Percentiles rank a stretch among this genome's conserved stretches.
phyloP scores from a whole-genome alignment of 2,797 vertebrate species.

The Staurois parvus region DNA sequence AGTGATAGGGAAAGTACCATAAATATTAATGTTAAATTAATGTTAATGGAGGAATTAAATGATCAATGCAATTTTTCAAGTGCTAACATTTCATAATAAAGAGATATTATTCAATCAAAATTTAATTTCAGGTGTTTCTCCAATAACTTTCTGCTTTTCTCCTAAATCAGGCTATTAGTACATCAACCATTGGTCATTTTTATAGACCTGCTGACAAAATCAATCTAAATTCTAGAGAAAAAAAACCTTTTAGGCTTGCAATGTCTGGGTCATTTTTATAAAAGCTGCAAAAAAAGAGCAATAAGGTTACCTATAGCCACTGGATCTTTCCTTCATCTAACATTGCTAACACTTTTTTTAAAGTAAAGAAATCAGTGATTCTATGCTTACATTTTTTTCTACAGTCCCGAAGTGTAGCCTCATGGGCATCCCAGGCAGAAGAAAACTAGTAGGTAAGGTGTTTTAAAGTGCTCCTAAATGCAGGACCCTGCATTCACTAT shows the following conservation, averaged over 20 bases:
- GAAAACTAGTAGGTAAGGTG: too few species aligned
- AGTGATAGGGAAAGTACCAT: background rate
- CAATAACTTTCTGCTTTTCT: background rate
- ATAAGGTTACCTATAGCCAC: too few species aligned
- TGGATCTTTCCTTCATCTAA: too few species aligned
- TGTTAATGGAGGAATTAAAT: background rate
- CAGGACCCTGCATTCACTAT: too few species aligned
- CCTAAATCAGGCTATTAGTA: background rate
- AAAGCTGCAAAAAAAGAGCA: background rate
- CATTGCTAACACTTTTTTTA: too few species aligned
- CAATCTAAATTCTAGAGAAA: background rate
- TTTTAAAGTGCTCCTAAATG: too few species aligned
- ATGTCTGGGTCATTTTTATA: too few species aligned
- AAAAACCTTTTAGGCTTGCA: too few species aligned
- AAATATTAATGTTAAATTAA: conserved; percentile 11
- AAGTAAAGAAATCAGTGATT: too few species aligned
- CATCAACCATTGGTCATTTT: background rate
- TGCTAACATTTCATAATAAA: conserved; percentile 3
- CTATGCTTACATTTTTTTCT: too few species aligned
- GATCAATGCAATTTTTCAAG: conserved; percentile 14
- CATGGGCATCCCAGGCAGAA: too few species aligned
- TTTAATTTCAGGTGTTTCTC: background rate
- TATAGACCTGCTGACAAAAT: background rate
- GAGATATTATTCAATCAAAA: conserved; percentile 6
- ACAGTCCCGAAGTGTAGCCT: too few species aligned